Conservation (phyloP, 2,888 invertebrate species). For the Boloria euphrosyne region DNA sequence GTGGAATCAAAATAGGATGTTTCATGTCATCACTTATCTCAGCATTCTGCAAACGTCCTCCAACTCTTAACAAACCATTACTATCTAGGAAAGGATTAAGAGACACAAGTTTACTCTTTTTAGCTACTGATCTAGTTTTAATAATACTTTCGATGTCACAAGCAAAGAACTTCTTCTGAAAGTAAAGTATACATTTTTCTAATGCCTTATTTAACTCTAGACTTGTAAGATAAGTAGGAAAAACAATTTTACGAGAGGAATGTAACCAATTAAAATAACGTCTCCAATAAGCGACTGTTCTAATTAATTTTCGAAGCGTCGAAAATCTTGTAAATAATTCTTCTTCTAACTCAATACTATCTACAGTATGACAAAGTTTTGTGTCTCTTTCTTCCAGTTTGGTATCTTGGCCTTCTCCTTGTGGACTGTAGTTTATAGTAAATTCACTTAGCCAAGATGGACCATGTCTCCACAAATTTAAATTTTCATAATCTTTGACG, state of each 20-base stretch:
- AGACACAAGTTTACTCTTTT: not conserved
- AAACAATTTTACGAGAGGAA: not conserved
- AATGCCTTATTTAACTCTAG: slow-evolving; percentile 10
- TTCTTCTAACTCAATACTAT: not conserved
- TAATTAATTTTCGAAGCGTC: slow-evolving; percentile 26
- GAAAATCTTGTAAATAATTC: slow-evolving; percentile 34
- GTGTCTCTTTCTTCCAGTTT: too few relatives aligned
- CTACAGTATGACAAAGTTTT: too few relatives aligned
- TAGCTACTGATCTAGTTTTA: slow-evolving; percentile 1
- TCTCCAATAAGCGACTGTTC: slow-evolving; percentile 36
- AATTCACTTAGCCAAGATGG: too few relatives aligned
- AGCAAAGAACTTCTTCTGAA: slow-evolving; percentile 4
- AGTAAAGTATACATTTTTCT: slow-evolving; percentile 5
- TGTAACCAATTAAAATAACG: slow-evolving; percentile 24
- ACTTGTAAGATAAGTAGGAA: not conserved
- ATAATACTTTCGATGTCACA: slow-evolving; percentile 6
- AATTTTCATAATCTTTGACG: too few relatives aligned
- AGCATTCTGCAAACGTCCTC: too few relatives aligned
- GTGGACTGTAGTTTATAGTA: too few relatives aligned
- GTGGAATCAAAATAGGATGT: slow-evolving; percentile 30
- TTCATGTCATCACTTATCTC: too few relatives aligned
- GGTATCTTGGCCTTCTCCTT: too few relatives aligned
- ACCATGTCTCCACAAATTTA: too few relatives aligned
- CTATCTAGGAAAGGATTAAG: not conserved
- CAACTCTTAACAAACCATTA: too few relatives aligned